Evolutionary conservation across 2,113 vertebrate species (phyloP).

Genomic region (Alligator sinensis): DNA sequence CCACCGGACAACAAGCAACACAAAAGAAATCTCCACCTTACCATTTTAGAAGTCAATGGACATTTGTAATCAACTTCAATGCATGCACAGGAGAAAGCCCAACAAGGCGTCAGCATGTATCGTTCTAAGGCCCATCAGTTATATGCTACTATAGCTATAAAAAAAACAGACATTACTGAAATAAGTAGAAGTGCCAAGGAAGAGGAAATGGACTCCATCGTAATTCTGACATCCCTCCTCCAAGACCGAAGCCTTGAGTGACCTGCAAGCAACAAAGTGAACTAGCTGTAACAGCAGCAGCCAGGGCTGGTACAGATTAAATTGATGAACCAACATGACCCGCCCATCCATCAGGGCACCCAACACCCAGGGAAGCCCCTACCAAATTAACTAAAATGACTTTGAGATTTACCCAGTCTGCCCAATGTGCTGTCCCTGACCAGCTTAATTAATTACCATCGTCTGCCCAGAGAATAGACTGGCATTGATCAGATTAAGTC

Average conservation of each 20-base stretch:
- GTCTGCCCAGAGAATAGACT: slow-evolving; percentile 74
- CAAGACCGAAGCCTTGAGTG: neutral
- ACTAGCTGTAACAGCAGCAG: slow-evolving; percentile 53
- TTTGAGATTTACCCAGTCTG: slow-evolving; percentile 59
- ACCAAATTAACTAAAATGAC: slow-evolving; percentile 42
- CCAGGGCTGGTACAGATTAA: neutral
- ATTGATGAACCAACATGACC: slow-evolving; percentile 70
- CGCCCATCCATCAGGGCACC: neutral
- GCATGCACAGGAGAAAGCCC: neutral
- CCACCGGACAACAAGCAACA: slow-evolving; percentile 2
- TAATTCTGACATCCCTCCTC: neutral
- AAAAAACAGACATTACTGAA: neutral
- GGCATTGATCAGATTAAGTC: slow-evolving; percentile 75
- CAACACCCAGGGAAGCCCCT: neutral
- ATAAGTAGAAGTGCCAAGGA: neutral
- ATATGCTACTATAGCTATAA: neutral
- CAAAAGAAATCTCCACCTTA: neutral
- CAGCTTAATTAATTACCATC: slow-evolving; percentile 73
- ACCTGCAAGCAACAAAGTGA: slow-evolving; percentile 7
- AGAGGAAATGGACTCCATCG: slow-evolving; percentile 15
- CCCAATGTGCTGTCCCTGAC: slow-evolving; percentile 64
- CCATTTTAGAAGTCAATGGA: slow-evolving; percentile 4
- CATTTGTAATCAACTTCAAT: slow-evolving; percentile 18
- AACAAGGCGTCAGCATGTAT: neutral
- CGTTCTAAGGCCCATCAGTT: neutral